phyloP scores from a whole-genome alignment of 2,113 vertebrate genomes.

The Sinocyclocheilus rhinocerous region DNA sequence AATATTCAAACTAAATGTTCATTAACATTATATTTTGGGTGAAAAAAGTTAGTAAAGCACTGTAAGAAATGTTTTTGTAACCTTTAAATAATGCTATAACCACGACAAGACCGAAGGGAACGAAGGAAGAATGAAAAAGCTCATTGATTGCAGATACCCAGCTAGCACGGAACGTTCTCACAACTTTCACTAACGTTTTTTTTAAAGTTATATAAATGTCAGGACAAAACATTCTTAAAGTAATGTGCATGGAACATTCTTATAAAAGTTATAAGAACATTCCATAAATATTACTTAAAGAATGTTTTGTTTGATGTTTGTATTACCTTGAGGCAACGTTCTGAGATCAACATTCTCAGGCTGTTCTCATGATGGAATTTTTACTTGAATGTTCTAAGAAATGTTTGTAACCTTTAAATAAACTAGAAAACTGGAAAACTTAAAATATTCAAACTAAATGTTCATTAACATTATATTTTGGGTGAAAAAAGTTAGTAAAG shows the following conservation, averaged over 20 bases:
- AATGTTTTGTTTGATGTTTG: too few species aligned
- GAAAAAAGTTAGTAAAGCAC: too few species aligned
- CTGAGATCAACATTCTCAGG: too few species aligned
- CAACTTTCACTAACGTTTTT: not conserved
- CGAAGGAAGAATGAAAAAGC: slow-evolving; percentile 46
- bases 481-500: too few species aligned
- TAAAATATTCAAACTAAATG: not conserved
- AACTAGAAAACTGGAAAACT: not conserved
- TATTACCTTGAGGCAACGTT: too few species aligned
- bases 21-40: too few species aligned
- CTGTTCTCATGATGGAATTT: too few species aligned
- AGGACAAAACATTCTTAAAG: not conserved
- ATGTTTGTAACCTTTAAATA: not conserved
- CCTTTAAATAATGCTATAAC: too few species aligned
- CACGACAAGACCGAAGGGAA: slow-evolving; percentile 9
- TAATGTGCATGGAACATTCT: not conserved
- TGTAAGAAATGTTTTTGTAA: too few species aligned
- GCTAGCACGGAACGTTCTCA: not conserved
- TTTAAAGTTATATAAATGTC: not conserved
- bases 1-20: too few species aligned
- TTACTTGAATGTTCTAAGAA: not conserved
- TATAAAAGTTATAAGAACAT: not conserved
- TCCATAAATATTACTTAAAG: too few species aligned
- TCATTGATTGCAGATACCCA: slow-evolving; percentile 18
- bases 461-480: too few species aligned